Percentiles rank a stretch among this genome's conserved stretches.
Conservation (phyloP, 2,113 vertebrate genomes). For the Onychostoma macrolepis region DNA sequence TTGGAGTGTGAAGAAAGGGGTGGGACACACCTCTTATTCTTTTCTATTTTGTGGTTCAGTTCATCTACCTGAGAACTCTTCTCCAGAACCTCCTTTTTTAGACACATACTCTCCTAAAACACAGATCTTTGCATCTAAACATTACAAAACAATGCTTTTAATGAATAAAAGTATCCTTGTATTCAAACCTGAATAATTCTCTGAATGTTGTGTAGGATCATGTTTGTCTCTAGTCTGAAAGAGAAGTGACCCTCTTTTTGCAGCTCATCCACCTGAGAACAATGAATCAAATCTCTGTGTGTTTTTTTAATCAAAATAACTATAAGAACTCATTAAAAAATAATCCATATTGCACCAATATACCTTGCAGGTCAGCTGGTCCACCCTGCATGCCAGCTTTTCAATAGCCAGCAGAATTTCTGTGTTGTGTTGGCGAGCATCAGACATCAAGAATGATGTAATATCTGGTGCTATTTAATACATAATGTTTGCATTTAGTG, state of each 20-base stretch:
- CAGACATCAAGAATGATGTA: constrained; percentile 83
- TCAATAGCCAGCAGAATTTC: constrained; percentile 82
- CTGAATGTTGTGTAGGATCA: constrained; percentile 87
- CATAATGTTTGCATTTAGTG: not conserved
- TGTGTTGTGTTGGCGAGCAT: constrained; percentile 83
- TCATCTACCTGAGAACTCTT: constrained; percentile 83
- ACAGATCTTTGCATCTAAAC: not conserved
- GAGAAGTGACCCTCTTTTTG: constrained; percentile 73
- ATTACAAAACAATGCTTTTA: not conserved
- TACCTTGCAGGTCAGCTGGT: constrained; percentile 82
- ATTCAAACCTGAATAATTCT: constrained; percentile 82
- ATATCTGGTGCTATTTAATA: constrained; percentile 66
- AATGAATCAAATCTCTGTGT: not conserved
- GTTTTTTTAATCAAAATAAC: not conserved
- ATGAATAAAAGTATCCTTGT: not conserved
- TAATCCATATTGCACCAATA: not conserved
- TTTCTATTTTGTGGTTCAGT: constrained; percentile 83
- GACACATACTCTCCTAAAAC: constrained; percentile 82
- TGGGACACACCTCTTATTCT: constrained; percentile 80
- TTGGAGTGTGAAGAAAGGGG: not conserved
- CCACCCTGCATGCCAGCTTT: constrained; percentile 84
- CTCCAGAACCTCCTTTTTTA: constrained; percentile 87
- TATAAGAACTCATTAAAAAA: not conserved
- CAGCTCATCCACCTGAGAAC: constrained; percentile 79
- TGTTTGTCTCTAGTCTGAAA: constrained; percentile 78